Evolutionary conservation across 2,797 vertebrate species (phyloP).

Genomic region (Acrossocheilus fasciatus): DNA sequence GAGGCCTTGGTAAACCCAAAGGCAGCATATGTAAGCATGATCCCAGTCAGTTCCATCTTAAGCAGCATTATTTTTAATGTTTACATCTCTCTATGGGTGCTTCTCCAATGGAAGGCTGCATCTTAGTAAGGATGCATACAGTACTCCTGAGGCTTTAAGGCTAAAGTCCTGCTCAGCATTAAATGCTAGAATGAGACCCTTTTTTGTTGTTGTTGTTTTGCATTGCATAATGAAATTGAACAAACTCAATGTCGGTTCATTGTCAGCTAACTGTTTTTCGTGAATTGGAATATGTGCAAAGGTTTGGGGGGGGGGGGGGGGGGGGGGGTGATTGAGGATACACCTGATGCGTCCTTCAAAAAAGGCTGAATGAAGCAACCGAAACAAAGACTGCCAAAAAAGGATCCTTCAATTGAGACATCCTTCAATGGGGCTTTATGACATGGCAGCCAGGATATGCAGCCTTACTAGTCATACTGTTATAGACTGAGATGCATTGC

Average conservation of each 20-base stretch:
- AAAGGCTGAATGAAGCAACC: not conserved
- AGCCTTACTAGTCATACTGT: not conserved
- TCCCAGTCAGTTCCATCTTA: not conserved
- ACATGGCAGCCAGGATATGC: not conserved
- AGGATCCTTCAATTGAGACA: not conserved
- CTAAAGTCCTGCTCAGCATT: not conserved
- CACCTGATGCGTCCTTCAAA: not conserved
- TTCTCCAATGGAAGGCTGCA: not conserved
- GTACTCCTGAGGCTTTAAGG: not conserved
- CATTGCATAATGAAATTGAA: not conserved
- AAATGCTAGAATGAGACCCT: not conserved
- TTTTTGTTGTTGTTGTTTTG: not conserved
- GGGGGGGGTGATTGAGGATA: not conserved
- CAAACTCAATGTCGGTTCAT: not conserved
- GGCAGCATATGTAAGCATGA: not conserved
- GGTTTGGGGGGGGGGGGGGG: not conserved
- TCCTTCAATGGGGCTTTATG: not conserved
- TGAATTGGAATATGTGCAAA: not conserved
- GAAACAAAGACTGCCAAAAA: not conserved
- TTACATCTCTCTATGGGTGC: not conserved
- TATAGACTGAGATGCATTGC: not conserved
- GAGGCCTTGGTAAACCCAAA: not conserved
- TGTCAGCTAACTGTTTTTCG: not conserved
- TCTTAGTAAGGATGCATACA: not conserved
- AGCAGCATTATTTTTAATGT: no score